A percentile compares a stretch with the other conserved stretches of the same genome.
Evolutionary conservation across 2,888 invertebrate species (phyloP).

Genomic region (Ecdyonurus torrentis): DNA sequence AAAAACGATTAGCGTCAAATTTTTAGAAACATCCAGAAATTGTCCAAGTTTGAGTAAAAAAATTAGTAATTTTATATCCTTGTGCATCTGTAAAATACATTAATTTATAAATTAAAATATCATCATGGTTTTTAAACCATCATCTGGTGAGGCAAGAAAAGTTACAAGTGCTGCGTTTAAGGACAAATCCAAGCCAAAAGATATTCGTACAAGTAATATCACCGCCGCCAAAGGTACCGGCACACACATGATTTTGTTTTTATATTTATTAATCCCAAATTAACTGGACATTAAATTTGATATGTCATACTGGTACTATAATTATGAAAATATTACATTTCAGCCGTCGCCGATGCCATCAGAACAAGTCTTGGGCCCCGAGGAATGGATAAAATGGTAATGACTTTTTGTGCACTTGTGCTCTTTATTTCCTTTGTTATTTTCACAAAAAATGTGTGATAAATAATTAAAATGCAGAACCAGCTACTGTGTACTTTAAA

Average conservation of each 20-base stretch:
- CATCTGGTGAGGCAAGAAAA: slow-evolving; percentile 28
- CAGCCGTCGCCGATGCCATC: slow-evolving; percentile 97
- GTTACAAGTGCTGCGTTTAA: slow-evolving; percentile 42
- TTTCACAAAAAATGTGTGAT: too few relatives aligned
- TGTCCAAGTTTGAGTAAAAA: too few relatives aligned
- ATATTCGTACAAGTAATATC: slow-evolving; percentile 90
- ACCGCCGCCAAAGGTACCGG: slow-evolving; percentile 90
- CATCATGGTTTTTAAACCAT: slow-evolving; percentile 15
- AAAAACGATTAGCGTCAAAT: too few relatives aligned
- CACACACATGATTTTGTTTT: background rate
- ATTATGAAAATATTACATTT: slow-evolving; percentile 21
- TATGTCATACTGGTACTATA: background rate
- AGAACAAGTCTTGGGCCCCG: slow-evolving; percentile 95
- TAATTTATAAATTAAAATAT: background rate
- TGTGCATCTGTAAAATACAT: too few relatives aligned
- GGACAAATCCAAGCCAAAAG: slow-evolving; percentile 85
- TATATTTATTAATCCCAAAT: background rate
- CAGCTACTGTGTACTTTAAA: too few relatives aligned
- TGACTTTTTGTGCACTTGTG: too few relatives aligned
- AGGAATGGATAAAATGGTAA: slow-evolving; percentile 99
- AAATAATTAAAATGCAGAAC: too few relatives aligned
- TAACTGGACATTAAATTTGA: background rate
- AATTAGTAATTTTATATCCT: too few relatives aligned
- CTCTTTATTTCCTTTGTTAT: too few relatives aligned
- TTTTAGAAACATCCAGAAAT: too few relatives aligned